Evolutionary conservation across 1,140 invertebrate genomes (phyloP).

Genomic region (Eupristina koningsbergeri): DNA sequence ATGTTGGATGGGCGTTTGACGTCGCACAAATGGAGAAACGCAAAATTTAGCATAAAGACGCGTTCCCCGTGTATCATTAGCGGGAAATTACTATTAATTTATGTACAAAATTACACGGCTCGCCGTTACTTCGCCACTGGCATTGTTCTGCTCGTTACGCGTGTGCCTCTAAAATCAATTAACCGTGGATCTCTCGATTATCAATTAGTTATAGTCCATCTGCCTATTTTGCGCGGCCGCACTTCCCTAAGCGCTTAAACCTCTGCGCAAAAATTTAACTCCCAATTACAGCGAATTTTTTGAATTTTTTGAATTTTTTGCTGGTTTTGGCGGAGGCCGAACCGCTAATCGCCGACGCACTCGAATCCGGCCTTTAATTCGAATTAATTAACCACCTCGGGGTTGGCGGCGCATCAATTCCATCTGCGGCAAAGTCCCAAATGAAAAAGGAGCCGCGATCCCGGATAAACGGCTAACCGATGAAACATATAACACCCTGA

Average conservation of each 20-base stretch:
- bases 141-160: neutral
- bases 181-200: neutral
- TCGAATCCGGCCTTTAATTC: slow-evolving; percentile 21
- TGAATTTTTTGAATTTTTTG: no score
- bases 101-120: slow-evolving; percentile 12
- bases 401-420: slow-evolving; percentile 11
- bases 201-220: neutral
- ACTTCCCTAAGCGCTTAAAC: neutral
- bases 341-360: slow-evolving; percentile 20
- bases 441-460: neutral
- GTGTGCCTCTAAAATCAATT: slow-evolving; percentile 24
- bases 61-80: neutral
- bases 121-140: slow-evolving; percentile 10
- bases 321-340: neutral
- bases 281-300: neutral
- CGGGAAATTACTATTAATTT: slow-evolving; percentile 31
- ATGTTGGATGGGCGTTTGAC: neutral
- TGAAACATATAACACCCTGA: slow-evolving; percentile 15
- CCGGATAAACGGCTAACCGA: neutral
- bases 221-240: neutral
- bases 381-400: slow-evolving; percentile 23
- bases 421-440: neutral
- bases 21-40: neutral
- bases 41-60: neutral
- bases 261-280: neutral